A percentile compares a stretch with the other conserved stretches of the same genome.
These are phyloP conservation scores for Caenorhabditis sulstoni DNA, from an alignment of 2,888 invertebrate species.

Conservation along the genomic window DNA sequence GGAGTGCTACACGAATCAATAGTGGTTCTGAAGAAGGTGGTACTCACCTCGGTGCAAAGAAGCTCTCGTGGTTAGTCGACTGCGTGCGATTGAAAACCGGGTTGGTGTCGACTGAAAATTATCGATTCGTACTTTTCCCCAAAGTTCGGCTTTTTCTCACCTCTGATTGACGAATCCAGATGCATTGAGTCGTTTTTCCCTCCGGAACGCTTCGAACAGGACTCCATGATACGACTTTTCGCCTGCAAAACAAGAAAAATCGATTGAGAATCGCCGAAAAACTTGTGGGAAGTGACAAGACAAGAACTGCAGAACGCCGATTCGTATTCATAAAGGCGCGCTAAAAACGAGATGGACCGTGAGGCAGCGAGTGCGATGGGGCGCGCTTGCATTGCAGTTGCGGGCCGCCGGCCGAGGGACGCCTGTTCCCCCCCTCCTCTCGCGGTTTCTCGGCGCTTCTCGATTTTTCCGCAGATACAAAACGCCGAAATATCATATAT, in stretches of 20 bases:
- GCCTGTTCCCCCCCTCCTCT: neutral
- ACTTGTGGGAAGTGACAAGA: slow-evolving; percentile 13
- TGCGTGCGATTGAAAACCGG: slow-evolving; percentile 40
- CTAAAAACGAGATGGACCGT: too few species aligned
- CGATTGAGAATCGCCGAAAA: too few species aligned
- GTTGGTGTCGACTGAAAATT: slow-evolving; percentile 31
- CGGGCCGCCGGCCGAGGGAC: neutral
- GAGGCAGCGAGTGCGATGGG: neutral
- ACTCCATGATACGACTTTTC: slow-evolving; percentile 35
- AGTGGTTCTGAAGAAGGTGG: neutral
- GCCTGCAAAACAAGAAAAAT: too few species aligned
- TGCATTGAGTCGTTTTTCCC: slow-evolving; percentile 31
- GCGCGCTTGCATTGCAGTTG: slow-evolving; percentile 27
- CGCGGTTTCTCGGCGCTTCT: neutral
- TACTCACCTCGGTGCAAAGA: slow-evolving; percentile 54
- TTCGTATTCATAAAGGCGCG: too few species aligned
- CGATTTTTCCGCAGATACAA: neutral
- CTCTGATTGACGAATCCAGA: slow-evolving; percentile 36
- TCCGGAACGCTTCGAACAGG: slow-evolving; percentile 13
- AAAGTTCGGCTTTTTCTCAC: slow-evolving; percentile 13
- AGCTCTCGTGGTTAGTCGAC: slow-evolving; percentile 40
- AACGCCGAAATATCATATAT: neutral
- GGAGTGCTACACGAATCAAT: neutral
- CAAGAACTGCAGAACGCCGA: slow-evolving; percentile 3
- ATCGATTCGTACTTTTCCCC: neutral